phyloP scores from a whole-genome alignment of 1,140 invertebrate species.

The Platorchestia sp. region DNA sequence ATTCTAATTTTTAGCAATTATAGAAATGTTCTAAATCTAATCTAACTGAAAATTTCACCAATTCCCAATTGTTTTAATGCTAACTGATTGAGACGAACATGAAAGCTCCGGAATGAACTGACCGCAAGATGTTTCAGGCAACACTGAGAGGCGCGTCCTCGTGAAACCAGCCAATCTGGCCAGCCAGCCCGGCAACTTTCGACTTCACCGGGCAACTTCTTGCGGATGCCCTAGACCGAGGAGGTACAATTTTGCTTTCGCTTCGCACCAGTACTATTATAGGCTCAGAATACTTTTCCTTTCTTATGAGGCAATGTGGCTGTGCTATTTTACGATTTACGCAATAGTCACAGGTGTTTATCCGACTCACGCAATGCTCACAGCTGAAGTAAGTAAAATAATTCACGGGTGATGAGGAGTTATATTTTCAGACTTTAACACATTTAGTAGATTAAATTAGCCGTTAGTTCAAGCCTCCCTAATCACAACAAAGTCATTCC shows the following conservation, averaged over 20 bases:
- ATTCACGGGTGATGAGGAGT: too few species aligned
- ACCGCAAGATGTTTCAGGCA: background rate
- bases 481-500: too few species aligned
- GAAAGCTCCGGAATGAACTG: background rate
- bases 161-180: background rate
- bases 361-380: too few species aligned
- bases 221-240: background rate
- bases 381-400: too few species aligned
- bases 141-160: background rate
- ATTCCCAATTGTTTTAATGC: too few species aligned
- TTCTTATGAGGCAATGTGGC: background rate
- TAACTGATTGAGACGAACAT: background rate
- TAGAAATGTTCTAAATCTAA: too few species aligned
- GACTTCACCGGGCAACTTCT: constrained; percentile 27
- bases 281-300: background rate
- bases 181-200: background rate
- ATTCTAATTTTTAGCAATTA: too few species aligned
- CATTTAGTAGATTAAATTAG: too few species aligned
- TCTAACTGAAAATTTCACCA: too few species aligned
- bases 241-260: background rate
- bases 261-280: background rate
- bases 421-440: too few species aligned
- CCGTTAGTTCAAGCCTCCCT: too few species aligned
- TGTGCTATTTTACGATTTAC: background rate
- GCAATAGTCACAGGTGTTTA: too few species aligned